These are phyloP conservation scores for Agapornis canus DNA, from an alignment of 2,797 vertebrate species.

Conservation along the genomic window DNA sequence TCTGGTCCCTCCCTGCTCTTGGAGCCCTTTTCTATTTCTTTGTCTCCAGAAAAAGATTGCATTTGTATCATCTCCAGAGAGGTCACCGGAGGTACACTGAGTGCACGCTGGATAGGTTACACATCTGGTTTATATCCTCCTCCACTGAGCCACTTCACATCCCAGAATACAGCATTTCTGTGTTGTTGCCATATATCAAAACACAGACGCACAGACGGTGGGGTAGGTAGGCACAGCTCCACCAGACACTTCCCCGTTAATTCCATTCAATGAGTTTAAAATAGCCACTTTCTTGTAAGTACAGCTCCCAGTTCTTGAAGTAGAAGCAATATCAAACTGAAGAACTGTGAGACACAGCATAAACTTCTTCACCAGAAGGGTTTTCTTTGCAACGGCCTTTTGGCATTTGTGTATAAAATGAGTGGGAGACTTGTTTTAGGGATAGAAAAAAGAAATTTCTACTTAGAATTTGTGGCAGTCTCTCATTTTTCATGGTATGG, in stretches of 20 bases:
- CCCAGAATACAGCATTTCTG: background rate
- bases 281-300: background rate
- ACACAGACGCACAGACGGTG: background rate
- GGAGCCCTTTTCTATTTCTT: slow-evolving; percentile 13
- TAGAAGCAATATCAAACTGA: background rate
- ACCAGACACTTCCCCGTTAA: background rate
- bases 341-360: background rate
- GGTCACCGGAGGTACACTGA: slow-evolving; percentile 14
- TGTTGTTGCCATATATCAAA: slow-evolving; percentile 21
- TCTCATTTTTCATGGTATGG: background rate
- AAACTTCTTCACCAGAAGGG: background rate
- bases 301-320: background rate
- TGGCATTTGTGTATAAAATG: background rate
- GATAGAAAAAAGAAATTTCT: background rate
- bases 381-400: background rate
- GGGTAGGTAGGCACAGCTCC: background rate
- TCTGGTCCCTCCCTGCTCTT: background rate
- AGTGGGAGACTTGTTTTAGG: background rate
- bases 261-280: background rate
- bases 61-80: slow-evolving; percentile 31
- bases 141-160: slow-evolving; percentile 8
- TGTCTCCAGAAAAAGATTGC: background rate
- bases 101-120: background rate
- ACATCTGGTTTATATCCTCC: slow-evolving; percentile 53
- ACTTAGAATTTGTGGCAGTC: background rate